Evolutionary conservation across 2,113 vertebrate species (phyloP), one percentile per base, ranked within the genome.

Genomic region (Myiopsitta monachus): DNA sequence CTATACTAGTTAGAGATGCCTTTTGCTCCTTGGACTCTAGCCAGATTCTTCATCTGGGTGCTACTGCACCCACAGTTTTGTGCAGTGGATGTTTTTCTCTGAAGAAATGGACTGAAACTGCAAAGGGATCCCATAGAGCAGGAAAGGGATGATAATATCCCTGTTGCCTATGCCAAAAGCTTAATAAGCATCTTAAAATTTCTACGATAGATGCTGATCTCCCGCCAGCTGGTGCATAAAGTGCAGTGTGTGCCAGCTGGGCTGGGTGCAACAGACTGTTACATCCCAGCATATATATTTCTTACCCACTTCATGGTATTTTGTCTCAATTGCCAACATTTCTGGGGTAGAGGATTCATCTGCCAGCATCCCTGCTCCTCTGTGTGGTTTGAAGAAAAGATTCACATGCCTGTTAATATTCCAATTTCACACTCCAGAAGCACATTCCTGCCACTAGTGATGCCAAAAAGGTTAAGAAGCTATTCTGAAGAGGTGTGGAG

Each of bases 251-350:
- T 92, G 88, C 96, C 94, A 92, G 83, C 69, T 91, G 73, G 88
- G 73, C 44, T 82, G 88, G 44, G 44, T 73, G 57, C 66, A 88
- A 18, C 75, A 89, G 28, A 66, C 59, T 92, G 43, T 24, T 81
- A 75, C 57, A 68, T 31, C 44, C 55, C 73, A 83, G 66, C 19
- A 69, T 6, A 94, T 55, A 93, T 76, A 88, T 87, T 74, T 90
- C 91, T 84, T 75, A 91, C 76, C 79, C 79, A 94, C 55, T 93
- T 96, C 59, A 24, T 24, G 27, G 27, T 92, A 76, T 93, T 95
- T 95, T 92, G 22, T 47, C 68, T 79, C 73, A 81, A 51, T 61
- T 87, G 80, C 86, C 86, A 95, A 22, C 52, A 28, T 79, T 93
- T 88, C 43, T 72, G 62, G 55, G 90, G 62, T 6, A 44, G 62